These are phyloP conservation scores for Drosophila quinaria DNA, from an alignment of 2,888 invertebrate genomes.

Conservation along the genomic window DNA sequence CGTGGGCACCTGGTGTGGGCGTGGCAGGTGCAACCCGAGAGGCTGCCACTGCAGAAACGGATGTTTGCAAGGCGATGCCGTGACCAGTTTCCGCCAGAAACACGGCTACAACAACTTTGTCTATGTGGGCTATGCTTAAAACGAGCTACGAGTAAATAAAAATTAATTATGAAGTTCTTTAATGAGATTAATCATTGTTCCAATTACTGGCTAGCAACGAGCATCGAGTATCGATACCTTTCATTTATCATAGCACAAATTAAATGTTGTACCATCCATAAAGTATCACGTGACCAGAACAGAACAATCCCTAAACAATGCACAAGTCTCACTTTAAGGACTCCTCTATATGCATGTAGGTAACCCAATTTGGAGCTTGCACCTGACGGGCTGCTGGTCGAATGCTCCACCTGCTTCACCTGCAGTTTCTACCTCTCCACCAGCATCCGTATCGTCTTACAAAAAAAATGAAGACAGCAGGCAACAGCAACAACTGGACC, in stretches of 20 bases:
- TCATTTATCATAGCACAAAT: conserved; percentile 44
- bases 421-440: conserved; percentile 6
- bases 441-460: conserved; percentile 50
- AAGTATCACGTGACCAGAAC: conserved; percentile 50
- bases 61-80: conserved; percentile 35
- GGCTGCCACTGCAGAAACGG: conserved; percentile 50
- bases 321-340: neutral
- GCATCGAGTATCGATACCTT: conserved; percentile 24
- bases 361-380: conserved; percentile 69
- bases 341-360: conserved; percentile 39
- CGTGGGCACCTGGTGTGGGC: conserved; percentile 46
- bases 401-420: conserved; percentile 10
- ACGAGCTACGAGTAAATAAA: neutral
- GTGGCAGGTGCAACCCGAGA: conserved; percentile 42
- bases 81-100: conserved; percentile 38
- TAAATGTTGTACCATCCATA: conserved; percentile 60
- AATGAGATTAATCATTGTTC: conserved; percentile 29
- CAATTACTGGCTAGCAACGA: conserved; percentile 13
- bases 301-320: conserved; percentile 45
- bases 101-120: conserved; percentile 47
- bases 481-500: neutral
- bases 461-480: conserved; percentile 24
- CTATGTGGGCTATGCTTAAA: conserved; percentile 33
- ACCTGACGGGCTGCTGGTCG: conserved; percentile 31
- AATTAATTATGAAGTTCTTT: conserved; percentile 11